Percentiles rank a stretch among this genome's conserved stretches.
Conservation (phyloP, 1,140 invertebrate species). For the Microplitis mediator region DNA sequence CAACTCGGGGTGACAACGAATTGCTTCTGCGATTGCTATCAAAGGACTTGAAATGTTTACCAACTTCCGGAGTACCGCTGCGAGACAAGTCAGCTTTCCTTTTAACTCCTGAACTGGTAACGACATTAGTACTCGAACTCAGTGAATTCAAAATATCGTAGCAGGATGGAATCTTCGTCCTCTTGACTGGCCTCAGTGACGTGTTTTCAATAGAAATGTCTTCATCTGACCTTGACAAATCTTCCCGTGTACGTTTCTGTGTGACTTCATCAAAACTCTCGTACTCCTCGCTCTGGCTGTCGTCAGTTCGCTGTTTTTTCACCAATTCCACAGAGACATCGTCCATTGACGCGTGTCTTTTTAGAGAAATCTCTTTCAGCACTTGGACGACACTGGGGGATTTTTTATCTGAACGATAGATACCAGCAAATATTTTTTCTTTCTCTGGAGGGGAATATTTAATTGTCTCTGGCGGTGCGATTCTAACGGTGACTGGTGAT, state of each 20-base stretch:
- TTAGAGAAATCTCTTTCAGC: slow-evolving; percentile 53
- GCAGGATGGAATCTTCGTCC: slow-evolving; percentile 56
- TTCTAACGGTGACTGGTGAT: slow-evolving; percentile 52
- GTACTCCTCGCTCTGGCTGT: slow-evolving; percentile 41
- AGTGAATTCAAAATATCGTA: slow-evolving; percentile 58
- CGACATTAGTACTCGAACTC: slow-evolving; percentile 52
- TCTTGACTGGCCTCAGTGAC: slow-evolving; percentile 49
- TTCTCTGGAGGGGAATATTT: slow-evolving; percentile 45
- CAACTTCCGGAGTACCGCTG: slow-evolving; percentile 50
- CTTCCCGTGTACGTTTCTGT: slow-evolving; percentile 54
- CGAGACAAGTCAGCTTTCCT: slow-evolving; percentile 57
- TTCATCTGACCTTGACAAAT: slow-evolving; percentile 53
- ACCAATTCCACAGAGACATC: slow-evolving; percentile 48
- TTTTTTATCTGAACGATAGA: slow-evolving; percentile 29
- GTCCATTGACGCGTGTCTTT: slow-evolving; percentile 56
- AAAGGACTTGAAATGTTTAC: slow-evolving; percentile 57
- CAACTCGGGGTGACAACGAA: not conserved
- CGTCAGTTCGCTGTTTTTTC: slow-evolving; percentile 56
- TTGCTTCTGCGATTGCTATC: slow-evolving; percentile 30
- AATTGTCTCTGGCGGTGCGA: slow-evolving; percentile 49
- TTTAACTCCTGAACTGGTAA: slow-evolving; percentile 46
- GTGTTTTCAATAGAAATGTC: slow-evolving; percentile 47
- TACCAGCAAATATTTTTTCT: slow-evolving; percentile 40
- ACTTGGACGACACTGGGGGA: slow-evolving; percentile 36
- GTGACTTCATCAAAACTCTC: slow-evolving; percentile 55